Conservation (phyloP, 2,888 invertebrate genomes). For the Leptopterna dolabrata region DNA sequence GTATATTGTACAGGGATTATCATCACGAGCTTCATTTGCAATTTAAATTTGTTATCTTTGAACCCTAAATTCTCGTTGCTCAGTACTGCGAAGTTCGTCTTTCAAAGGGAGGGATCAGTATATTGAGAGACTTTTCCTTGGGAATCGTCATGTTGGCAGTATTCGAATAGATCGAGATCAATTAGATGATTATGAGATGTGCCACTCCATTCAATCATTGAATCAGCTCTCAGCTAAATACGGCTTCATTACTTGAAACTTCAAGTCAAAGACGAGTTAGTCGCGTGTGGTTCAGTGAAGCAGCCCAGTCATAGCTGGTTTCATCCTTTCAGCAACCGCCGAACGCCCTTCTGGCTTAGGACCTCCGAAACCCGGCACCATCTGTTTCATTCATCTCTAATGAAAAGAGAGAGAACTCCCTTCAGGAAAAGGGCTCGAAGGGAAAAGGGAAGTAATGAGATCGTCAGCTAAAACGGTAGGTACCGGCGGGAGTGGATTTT, state of each 20-base stretch:
- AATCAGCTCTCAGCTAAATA: not conserved
- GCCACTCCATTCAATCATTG: no score
- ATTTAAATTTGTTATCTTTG: no score
- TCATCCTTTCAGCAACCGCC: slow-evolving; percentile 16
- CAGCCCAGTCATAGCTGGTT: not conserved
- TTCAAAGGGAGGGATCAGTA: no score
- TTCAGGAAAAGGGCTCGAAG: not conserved
- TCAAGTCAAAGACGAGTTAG: not conserved
- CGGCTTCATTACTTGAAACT: not conserved
- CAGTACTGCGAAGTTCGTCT: no score
- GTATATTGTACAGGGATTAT: no score
- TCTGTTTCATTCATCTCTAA: slow-evolving; percentile 45
- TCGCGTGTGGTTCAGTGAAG: not conserved
- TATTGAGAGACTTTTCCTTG: no score
- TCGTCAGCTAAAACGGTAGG: slow-evolving; percentile 25
- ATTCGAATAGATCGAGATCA: no score
- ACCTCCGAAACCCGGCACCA: not conserved
- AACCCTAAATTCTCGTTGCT: no score
- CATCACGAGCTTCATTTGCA: no score
- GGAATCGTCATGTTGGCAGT: no score
- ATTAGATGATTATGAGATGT: no score
- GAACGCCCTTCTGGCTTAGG: not conserved
- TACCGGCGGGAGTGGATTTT: slow-evolving; percentile 13
- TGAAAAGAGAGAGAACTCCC: slow-evolving; percentile 4
- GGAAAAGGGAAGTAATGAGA: slow-evolving; percentile 24